Evolutionary conservation across 2,797 vertebrate species (phyloP), one percentile per base, ranked within the genome.

Genomic region (Pseudomugil tenellus): DNA sequence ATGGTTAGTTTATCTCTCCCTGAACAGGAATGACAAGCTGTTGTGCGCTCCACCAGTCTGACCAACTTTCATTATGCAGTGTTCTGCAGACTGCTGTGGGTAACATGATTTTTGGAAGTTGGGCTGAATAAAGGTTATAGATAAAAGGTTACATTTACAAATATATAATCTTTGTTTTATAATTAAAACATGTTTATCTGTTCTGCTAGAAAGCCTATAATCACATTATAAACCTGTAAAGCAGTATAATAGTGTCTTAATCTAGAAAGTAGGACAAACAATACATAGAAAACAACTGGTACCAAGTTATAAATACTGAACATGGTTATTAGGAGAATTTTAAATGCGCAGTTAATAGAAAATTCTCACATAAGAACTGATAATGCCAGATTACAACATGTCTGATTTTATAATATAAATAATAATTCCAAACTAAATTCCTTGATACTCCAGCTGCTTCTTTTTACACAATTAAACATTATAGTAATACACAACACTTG

Each of bases 361-460:
- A 39, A 35, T 63, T 21, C 56, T 65, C n/a, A 43, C 23, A 52
- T 60, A 39, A 43, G 53, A 32, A 61, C 13, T 63, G 65, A 67
- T 77, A 61, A 43, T 34, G 17, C 68, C 43, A 66, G 51, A 78
- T 77, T 69, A 75, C 68, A 66, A 72, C 60, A 74, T 73, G 52
- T 41, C 62, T 5, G 26, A 23, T 32, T 79, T 46, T 23, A 17
- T 76, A 61, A 58, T 76, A 54, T 48, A 72, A 74, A 67, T 46
- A 69, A 13, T 8, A 13, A n/a, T 49, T n/a, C 48, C 48, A 4
- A 23, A 21, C 48, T 49, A 63, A 73, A 35, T 73, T 56, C 8
- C 16, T 59, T 67, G 74, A 72, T 60, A 14, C 39, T 72, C 67
- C 68, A 79, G 78, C 74, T 85, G 80, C 59, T 69, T 57, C 34